Conservation (phyloP, 2,888 invertebrate species). For the Orthosia incerta region DNA sequence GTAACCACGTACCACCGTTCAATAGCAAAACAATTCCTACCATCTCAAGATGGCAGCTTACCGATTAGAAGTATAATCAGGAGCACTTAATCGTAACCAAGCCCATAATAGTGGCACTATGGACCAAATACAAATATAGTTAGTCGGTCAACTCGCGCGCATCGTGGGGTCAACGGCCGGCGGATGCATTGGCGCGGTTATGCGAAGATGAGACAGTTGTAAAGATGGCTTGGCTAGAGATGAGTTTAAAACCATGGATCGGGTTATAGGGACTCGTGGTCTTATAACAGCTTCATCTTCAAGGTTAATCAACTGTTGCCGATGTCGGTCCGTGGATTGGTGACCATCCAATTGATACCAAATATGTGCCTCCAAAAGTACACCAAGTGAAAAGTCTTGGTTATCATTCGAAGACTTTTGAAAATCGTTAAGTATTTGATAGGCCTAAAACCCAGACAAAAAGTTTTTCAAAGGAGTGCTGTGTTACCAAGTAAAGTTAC, state of each 20-base stretch:
- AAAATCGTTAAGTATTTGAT: too few relatives aligned
- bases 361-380: too few relatives aligned
- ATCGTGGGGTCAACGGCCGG: conserved; percentile 62
- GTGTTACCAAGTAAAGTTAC: too few relatives aligned
- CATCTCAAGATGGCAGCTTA: conserved; percentile 20
- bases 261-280: too few relatives aligned
- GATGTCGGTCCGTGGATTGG: not conserved
- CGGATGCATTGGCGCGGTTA: conserved; percentile 41
- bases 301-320: not conserved
- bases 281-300: not conserved
- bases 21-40: conserved; percentile 23
- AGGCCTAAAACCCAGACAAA: too few relatives aligned
- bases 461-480: too few relatives aligned
- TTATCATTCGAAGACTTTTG: too few relatives aligned
- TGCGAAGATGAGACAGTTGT: conserved; percentile 44
- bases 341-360: not conserved
- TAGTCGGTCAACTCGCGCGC: conserved; percentile 64
- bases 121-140: conserved; percentile 64
- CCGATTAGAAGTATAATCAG: conserved; percentile 54
- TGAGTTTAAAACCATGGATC: not conserved
- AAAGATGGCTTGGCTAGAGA: not conserved
- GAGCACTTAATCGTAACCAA: conserved; percentile 53
- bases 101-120: conserved; percentile 58
- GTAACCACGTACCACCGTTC: not conserved
- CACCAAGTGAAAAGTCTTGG: too few relatives aligned